These are phyloP conservation scores for Probaryconus sp. DNA, from an alignment of 1,140 invertebrate genomes.

Conservation along the genomic window DNA sequence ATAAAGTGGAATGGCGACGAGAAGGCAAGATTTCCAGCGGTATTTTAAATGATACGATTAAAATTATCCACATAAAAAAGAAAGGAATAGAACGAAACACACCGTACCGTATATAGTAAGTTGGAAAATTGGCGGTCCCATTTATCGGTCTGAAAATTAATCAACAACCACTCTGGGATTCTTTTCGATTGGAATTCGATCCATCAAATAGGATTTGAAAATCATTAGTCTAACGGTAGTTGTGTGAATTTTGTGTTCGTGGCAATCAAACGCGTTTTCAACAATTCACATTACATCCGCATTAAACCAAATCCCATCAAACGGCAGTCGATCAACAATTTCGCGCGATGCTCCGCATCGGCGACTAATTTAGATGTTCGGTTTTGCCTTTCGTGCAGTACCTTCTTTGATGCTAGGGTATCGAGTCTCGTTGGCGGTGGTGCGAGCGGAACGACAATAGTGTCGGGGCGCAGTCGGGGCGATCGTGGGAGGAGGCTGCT, in stretches of 20 bases:
- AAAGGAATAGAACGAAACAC: too few species aligned
- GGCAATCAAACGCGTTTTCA: conserved; percentile 40
- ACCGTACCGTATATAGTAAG: too few species aligned
- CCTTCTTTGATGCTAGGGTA: conserved; percentile 42
- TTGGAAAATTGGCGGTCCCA: conserved; percentile 10
- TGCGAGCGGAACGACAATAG: conserved; percentile 57
- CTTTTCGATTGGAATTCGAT: conserved; percentile 2
- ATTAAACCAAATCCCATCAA: too few species aligned
- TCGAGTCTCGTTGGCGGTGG: conserved; percentile 46
- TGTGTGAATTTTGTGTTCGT: conserved; percentile 7
- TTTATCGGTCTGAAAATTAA: conserved; percentile 1
- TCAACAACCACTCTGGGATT: conserved; percentile 4
- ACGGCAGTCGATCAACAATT: too few species aligned
- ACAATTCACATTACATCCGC: conserved; percentile 61
- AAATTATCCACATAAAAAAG: too few species aligned
- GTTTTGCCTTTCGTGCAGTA: conserved; percentile 44
- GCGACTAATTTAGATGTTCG: conserved; percentile 48
- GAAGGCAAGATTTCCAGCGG: not conserved
- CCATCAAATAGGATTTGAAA: conserved; percentile 16
- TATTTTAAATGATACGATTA: not conserved
- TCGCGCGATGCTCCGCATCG: too few species aligned
- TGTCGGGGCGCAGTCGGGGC: conserved; percentile 48
- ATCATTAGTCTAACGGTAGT: not conserved
- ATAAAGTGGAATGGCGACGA: conserved; percentile 7
- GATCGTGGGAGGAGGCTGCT: conserved; percentile 65